These are phyloP conservation scores for Byasa hedistus DNA, from an alignment of 2,888 invertebrate species.

Conservation along the genomic window DNA sequence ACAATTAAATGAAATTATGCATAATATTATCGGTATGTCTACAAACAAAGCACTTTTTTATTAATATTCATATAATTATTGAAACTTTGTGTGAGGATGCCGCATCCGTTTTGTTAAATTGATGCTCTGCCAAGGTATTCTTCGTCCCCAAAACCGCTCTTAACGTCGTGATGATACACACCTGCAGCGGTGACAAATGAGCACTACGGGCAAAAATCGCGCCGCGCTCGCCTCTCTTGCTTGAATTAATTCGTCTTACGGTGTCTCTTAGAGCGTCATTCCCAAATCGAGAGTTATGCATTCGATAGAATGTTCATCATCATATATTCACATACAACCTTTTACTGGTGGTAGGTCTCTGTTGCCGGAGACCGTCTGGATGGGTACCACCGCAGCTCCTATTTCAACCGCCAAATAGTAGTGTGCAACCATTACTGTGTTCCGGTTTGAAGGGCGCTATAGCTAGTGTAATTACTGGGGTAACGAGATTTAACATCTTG, in stretches of 20 bases:
- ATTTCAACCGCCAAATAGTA: too few species aligned
- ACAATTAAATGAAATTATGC: too few species aligned
- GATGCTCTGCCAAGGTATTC: conserved; percentile 1
- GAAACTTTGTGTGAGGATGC: not conserved
- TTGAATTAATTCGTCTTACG: conserved; percentile 78
- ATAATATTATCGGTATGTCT: too few species aligned
- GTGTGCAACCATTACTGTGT: too few species aligned
- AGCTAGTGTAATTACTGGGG: too few species aligned
- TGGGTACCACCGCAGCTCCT: too few species aligned
- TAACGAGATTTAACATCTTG: too few species aligned
- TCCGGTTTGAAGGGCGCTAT: too few species aligned
- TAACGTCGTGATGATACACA: conserved; percentile 59
- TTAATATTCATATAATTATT: not conserved
- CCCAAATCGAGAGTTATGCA: conserved; percentile 30
- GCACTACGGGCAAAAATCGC: conserved; percentile 74
- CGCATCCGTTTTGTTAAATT: conserved; percentile 9
- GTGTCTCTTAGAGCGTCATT: conserved; percentile 71
- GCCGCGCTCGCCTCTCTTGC: conserved; percentile 57
- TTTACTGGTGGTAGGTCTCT: too few species aligned
- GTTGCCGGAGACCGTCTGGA: too few species aligned
- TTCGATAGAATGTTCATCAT: not conserved
- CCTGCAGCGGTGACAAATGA: conserved; percentile 75
- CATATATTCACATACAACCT: conserved; percentile 5
- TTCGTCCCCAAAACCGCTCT: conserved; percentile 13
- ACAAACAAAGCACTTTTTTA: not conserved